Evolutionary conservation across 1,140 invertebrate genomes (phyloP).

Genomic region (Marisa cornuarietis): DNA sequence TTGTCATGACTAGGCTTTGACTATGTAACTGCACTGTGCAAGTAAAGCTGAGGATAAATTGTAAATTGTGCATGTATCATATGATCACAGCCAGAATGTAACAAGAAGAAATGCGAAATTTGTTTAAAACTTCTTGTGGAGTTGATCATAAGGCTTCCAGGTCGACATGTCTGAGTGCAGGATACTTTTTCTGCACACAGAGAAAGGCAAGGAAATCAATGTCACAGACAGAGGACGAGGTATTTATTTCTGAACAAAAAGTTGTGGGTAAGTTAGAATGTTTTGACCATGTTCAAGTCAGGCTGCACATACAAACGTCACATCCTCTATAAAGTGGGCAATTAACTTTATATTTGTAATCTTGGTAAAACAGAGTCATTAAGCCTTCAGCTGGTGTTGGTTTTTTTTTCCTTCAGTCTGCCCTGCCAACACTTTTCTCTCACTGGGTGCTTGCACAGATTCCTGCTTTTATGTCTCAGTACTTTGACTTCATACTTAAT

Average conservation of each 20-base stretch:
- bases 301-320: not conserved
- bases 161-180: constrained; percentile 46
- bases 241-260: not conserved
- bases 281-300: not conserved
- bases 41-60: too few relatives aligned
- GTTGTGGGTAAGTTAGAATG: not conserved
- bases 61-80: too few relatives aligned
- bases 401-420: too few relatives aligned
- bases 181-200: constrained; percentile 36
- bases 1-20: too few relatives aligned
- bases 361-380: not conserved
- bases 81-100: too few relatives aligned
- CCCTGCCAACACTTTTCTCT: too few relatives aligned
- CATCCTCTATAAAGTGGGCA: not conserved
- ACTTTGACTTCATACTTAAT: not conserved
- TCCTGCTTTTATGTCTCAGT: too few relatives aligned
- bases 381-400: too few relatives aligned
- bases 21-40: too few relatives aligned
- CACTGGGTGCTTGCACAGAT: too few relatives aligned
- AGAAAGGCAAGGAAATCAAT: constrained; percentile 4
- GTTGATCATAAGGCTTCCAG: constrained; percentile 43
- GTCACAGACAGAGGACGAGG: not conserved
- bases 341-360: not conserved
- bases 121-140: too few relatives aligned
- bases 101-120: too few relatives aligned